phyloP scores from a whole-genome alignment of 2,797 vertebrate species.

The Squalus acanthias region DNA sequence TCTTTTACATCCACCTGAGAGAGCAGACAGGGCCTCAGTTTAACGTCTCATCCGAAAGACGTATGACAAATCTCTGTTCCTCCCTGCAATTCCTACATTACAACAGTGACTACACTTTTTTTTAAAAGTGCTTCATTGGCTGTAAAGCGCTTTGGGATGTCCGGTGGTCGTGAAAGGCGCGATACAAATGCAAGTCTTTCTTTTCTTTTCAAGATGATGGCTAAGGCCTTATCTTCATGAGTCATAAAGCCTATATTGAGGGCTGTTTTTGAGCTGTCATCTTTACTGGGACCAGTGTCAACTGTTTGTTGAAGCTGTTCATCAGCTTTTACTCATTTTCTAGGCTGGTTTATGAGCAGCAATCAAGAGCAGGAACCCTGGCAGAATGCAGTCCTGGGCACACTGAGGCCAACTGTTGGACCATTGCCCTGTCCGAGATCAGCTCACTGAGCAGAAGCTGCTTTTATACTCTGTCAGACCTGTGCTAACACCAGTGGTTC shows the following conservation, averaged over 20 bases:
- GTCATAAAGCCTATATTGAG: background rate
- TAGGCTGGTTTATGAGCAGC: background rate
- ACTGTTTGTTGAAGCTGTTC: background rate
- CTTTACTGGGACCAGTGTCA: background rate
- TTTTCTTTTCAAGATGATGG: too few relatives aligned
- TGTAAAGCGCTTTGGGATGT: too few relatives aligned
- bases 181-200: too few relatives aligned
- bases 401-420: background rate
- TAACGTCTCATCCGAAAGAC: too few relatives aligned
- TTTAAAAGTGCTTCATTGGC: too few relatives aligned
- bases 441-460: constrained; percentile 3
- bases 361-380: background rate
- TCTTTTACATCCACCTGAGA: too few relatives aligned
- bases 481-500: background rate
- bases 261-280: background rate
- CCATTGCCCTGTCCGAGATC: background rate
- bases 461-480: background rate
- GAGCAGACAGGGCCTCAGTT: too few relatives aligned
- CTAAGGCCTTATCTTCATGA: background rate
- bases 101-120: background rate
- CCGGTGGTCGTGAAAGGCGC: too few relatives aligned
- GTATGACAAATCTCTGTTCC: background rate
- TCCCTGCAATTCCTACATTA: background rate
- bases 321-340: background rate
- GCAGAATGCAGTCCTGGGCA: background rate